These are phyloP conservation scores for Atlantisia rogersi DNA, from an alignment of 2,113 vertebrate genomes.

Conservation along the genomic window DNA sequence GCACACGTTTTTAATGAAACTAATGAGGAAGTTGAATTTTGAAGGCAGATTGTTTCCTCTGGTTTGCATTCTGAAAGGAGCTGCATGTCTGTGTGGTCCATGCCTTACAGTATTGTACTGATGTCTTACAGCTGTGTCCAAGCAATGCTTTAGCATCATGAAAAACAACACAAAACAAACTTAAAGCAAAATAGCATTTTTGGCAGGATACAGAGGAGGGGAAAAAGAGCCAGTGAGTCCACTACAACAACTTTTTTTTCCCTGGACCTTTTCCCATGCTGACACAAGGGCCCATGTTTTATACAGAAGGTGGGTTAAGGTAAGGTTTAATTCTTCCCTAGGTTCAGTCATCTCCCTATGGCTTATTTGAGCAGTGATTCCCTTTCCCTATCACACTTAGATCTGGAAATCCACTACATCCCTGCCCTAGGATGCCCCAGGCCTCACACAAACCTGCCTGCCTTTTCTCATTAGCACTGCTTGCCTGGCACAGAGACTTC, in stretches of 20 bases:
- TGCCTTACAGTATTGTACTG: neutral
- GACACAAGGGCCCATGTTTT: neutral
- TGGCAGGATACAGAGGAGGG: neutral
- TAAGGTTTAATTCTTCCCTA: neutral
- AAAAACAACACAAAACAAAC: constrained; percentile 53
- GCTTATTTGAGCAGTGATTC: neutral
- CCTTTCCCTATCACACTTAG: neutral
- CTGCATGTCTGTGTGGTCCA: constrained; percentile 52
- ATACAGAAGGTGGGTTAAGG: neutral
- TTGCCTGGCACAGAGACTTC: neutral
- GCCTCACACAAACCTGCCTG: neutral
- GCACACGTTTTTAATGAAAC: neutral
- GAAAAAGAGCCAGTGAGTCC: neutral
- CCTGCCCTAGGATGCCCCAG: neutral
- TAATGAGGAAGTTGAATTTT: constrained; percentile 17
- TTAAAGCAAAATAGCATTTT: constrained; percentile 40
- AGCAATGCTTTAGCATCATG: neutral
- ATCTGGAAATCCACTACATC: neutral
- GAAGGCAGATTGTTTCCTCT: constrained; percentile 18
- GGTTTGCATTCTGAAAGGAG: constrained; percentile 23
- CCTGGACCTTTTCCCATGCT: neutral
- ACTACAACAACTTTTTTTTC: neutral
- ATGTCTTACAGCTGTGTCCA: constrained; percentile 21
- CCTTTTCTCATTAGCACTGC: neutral
- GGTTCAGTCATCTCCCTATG: neutral